These are phyloP conservation scores for Procambarus virginalis DNA, from an alignment of 1,140 invertebrate species.

Conservation along the genomic window DNA sequence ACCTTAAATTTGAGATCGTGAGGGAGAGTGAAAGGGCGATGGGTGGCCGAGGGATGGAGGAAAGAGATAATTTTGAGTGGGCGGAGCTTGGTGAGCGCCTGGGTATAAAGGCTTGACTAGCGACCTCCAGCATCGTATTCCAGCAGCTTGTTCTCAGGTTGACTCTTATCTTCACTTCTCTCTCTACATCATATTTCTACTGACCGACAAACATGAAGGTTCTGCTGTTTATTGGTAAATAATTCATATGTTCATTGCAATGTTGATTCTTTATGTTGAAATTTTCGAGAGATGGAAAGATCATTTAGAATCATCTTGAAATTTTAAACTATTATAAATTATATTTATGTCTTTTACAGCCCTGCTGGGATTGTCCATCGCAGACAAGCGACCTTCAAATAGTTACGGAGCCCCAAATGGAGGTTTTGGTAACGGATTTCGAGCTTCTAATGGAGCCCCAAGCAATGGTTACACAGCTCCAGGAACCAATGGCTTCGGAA, in stretches of 20 bases:
- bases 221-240: background rate
- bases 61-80: background rate
- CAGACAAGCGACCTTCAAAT: background rate
- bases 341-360: background rate
- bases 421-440: conserved; percentile 2
- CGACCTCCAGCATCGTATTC: background rate
- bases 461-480: conserved; percentile 4
- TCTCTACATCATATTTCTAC: background rate
- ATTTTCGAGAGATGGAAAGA: background rate
- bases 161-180: background rate
- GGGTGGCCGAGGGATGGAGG: background rate
- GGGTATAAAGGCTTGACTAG: background rate
- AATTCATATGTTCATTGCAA: background rate
- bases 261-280: background rate
- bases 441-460: conserved; percentile 1
- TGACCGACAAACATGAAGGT: background rate
- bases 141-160: background rate
- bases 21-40: background rate
- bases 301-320: background rate
- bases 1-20: background rate
- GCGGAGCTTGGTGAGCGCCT: background rate
- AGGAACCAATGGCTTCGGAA: background rate
- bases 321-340: background rate
- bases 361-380: conserved; percentile 3
- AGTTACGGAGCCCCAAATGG: background rate